phyloP scores from a whole-genome alignment of 2,797 vertebrate species.

The Amphiprion clarkii region DNA sequence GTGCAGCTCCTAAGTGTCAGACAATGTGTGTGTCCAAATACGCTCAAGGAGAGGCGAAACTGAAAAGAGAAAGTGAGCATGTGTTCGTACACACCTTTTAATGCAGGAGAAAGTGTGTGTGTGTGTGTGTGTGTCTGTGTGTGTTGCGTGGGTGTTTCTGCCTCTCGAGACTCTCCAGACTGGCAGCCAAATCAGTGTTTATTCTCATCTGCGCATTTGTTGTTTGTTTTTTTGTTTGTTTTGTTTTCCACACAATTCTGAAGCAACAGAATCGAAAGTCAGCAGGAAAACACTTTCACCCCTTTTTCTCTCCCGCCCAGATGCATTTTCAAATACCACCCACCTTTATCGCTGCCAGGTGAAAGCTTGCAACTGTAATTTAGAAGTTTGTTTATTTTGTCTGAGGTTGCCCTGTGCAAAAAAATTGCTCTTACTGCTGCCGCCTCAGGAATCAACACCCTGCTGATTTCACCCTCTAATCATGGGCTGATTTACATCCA shows the following conservation, averaged over 20 bases:
- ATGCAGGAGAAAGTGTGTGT: constrained; percentile 12
- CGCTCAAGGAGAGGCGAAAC: constrained; percentile 66
- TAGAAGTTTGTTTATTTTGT: background rate
- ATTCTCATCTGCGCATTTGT: constrained; percentile 52
- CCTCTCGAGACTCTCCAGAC: constrained; percentile 57
- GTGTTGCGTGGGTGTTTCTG: constrained; percentile 57
- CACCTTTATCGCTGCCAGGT: background rate
- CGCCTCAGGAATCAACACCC: constrained; percentile 31
- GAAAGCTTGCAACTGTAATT: constrained; percentile 12
- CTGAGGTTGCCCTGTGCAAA: background rate
- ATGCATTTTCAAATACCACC: constrained; percentile 12
- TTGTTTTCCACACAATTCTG: constrained; percentile 29
- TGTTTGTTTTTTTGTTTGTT: constrained; percentile 4
- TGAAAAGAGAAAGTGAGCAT: constrained; percentile 19
- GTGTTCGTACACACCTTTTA: constrained; percentile 31
- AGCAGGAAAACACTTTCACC: background rate
- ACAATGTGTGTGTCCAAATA: constrained; percentile 65
- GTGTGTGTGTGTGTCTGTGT: constrained; percentile 9
- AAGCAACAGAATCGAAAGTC: constrained; percentile 33
- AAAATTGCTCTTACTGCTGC: constrained; percentile 6
- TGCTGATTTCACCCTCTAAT: constrained; percentile 38
- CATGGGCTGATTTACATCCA: constrained; percentile 45
- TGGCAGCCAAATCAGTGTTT: constrained; percentile 68
- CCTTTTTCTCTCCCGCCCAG: background rate
- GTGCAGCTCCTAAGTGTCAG: constrained; percentile 64